Conservation (phyloP, 1,140 invertebrate species). For the Hormaphis cornu region DNA sequence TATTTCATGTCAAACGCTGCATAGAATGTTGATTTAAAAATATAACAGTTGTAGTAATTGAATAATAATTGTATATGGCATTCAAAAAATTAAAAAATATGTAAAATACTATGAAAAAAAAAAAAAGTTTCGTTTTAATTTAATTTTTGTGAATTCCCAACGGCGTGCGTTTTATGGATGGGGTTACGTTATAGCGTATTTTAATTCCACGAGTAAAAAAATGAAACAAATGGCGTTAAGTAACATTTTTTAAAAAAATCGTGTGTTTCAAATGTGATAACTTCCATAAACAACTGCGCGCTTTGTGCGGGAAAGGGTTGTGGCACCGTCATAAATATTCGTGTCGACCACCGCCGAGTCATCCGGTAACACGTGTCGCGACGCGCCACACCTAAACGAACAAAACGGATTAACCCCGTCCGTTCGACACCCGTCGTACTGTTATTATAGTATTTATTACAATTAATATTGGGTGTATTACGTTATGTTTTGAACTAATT, state of each 20-base stretch:
- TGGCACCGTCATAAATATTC: not conserved
- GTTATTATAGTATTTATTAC: no score
- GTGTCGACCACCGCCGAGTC: not conserved
- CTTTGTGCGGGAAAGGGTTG: not conserved
- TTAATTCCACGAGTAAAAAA: not conserved
- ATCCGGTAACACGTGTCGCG: slow-evolving; percentile 1
- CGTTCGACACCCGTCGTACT: not conserved
- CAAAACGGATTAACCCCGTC: not conserved
- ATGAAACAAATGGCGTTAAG: not conserved
- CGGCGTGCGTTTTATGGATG: not conserved
- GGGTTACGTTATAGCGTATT: not conserved
- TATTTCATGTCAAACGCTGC: no score
- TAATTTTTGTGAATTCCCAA: not conserved
- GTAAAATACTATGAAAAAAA: not conserved
- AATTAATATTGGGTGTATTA: no score
- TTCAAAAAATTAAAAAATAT: no score
- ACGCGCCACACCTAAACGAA: no score
- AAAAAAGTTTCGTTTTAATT: not conserved
- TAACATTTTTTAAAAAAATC: slow-evolving; percentile 10
- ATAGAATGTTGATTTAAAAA: no score
- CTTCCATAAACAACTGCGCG: slow-evolving; percentile 1
- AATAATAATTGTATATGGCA: no score
- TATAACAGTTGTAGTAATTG: no score
- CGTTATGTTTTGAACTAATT: no score
- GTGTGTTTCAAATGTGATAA: slow-evolving; percentile 3